These are phyloP conservation scores for Calameuta pallipes DNA, from an alignment of 2,888 invertebrate species.

Conservation along the genomic window DNA sequence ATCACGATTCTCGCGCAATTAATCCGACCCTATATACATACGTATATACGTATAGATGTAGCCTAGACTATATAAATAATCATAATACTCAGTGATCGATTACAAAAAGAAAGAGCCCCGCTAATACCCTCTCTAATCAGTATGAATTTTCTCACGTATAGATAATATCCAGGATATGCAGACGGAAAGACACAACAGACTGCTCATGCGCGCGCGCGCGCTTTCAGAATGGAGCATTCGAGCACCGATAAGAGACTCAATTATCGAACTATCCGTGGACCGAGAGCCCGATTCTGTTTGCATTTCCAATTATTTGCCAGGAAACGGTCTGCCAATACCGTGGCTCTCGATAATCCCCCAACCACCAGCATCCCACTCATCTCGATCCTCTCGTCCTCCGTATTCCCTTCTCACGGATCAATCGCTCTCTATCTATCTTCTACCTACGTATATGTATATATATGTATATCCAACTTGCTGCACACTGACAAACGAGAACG, in stretches of 20 bases:
- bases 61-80: no score
- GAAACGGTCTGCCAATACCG: slow-evolving; percentile 65
- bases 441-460: slow-evolving; percentile 5
- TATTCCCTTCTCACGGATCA: slow-evolving; percentile 1
- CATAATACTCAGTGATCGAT: no score
- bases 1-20: no score
- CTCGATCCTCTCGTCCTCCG: no score
- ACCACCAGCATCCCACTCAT: not conserved
- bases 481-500: slow-evolving; percentile 3
- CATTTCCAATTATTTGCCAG: slow-evolving; percentile 66
- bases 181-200: not conserved
- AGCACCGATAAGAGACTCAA: slow-evolving; percentile 65
- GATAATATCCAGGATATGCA: no score
- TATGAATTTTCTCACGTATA: no score
- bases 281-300: slow-evolving; percentile 59
- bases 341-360: slow-evolving; percentile 49
- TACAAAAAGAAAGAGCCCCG: no score
- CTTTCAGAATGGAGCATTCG: slow-evolving; percentile 43
- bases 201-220: not conserved
- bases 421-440: slow-evolving; percentile 21
- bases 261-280: slow-evolving; percentile 64
- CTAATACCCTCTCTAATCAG: no score
- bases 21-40: no score
- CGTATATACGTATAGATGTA: no score
- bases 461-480: slow-evolving; percentile 12